Conservation (phyloP, 1,140 invertebrate species). For the Lordiphosa mommai region DNA sequence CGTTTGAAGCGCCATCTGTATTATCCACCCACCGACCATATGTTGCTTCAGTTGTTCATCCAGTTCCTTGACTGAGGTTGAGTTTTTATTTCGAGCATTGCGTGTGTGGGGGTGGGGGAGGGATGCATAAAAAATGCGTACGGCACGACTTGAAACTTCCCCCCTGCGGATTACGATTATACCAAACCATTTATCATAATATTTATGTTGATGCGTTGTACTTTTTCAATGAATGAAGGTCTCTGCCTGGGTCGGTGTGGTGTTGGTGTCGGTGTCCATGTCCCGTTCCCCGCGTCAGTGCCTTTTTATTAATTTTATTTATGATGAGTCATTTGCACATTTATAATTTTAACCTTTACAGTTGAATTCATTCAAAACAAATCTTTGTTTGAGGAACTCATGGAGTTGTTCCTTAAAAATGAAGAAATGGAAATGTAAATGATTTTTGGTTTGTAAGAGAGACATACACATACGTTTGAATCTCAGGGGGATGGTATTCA, state of each 20-base stretch:
- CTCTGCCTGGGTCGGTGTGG: slow-evolving; percentile 21
- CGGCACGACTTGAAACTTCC: slow-evolving; percentile 76
- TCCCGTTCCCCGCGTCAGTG: slow-evolving; percentile 17
- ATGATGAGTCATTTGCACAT: slow-evolving; percentile 80
- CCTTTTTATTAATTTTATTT: slow-evolving; percentile 79
- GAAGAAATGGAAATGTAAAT: too few species aligned
- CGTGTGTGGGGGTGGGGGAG: slow-evolving; percentile 13
- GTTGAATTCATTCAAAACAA: slow-evolving; percentile 77
- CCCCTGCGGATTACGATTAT: slow-evolving; percentile 79
- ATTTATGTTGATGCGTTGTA: slow-evolving; percentile 79
- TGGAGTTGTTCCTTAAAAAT: slow-evolving; percentile 20
- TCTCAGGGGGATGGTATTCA: too few species aligned
- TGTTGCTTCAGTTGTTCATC: slow-evolving; percentile 68
- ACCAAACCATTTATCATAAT: slow-evolving; percentile 80
- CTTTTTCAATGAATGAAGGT: slow-evolving; percentile 79
- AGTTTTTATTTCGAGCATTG: not conserved
- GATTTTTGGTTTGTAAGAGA: too few species aligned
- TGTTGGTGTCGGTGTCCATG: not conserved
- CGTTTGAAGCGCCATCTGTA: slow-evolving; percentile 67
- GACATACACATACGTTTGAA: too few species aligned
- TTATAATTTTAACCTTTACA: slow-evolving; percentile 79
- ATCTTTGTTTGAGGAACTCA: slow-evolving; percentile 31
- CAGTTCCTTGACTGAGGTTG: slow-evolving; percentile 13
- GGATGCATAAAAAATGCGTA: slow-evolving; percentile 69
- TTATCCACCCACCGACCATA: slow-evolving; percentile 75